Conservation (phyloP, 2,888 invertebrate genomes). For the Melinopterus prodromus region DNA sequence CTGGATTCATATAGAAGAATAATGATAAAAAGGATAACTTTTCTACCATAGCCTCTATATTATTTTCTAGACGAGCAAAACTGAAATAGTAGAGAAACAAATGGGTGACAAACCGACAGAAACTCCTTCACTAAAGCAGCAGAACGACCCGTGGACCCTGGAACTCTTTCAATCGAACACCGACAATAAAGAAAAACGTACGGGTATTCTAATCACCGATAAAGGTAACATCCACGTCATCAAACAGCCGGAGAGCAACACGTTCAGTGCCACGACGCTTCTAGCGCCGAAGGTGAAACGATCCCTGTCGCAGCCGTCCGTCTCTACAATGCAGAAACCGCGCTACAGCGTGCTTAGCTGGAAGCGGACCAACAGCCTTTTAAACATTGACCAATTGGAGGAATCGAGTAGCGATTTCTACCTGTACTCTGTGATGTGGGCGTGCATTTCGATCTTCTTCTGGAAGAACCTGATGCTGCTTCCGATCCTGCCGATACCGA, state of each 20-base stretch:
- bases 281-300: slow-evolving; percentile 50
- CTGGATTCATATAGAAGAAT: too few species aligned
- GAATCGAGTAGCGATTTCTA: slow-evolving; percentile 67
- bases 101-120: slow-evolving; percentile 20
- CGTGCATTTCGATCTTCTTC: slow-evolving; percentile 82
- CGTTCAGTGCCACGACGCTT: slow-evolving; percentile 27
- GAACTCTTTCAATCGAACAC: slow-evolving; percentile 53
- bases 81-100: slow-evolving; percentile 21
- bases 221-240: slow-evolving; percentile 52
- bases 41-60: neutral
- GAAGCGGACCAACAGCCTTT: slow-evolving; percentile 31
- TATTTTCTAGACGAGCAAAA: neutral
- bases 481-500: slow-evolving; percentile 78
- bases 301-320: slow-evolving; percentile 55
- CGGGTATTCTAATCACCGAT: slow-evolving; percentile 53
- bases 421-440: slow-evolving; percentile 81
- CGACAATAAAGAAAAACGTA: slow-evolving; percentile 38
- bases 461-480: slow-evolving; percentile 89
- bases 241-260: slow-evolving; percentile 42
- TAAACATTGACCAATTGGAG: slow-evolving; percentile 41
- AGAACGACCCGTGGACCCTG: slow-evolving; percentile 55
- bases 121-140: slow-evolving; percentile 22
- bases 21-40: too few species aligned
- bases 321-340: slow-evolving; percentile 32
- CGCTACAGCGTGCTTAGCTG: slow-evolving; percentile 32